Evolutionary conservation across 2,888 invertebrate genomes (phyloP), one percentile per base, ranked within the genome.

Genomic region (Amphipyra berbera): DNA sequence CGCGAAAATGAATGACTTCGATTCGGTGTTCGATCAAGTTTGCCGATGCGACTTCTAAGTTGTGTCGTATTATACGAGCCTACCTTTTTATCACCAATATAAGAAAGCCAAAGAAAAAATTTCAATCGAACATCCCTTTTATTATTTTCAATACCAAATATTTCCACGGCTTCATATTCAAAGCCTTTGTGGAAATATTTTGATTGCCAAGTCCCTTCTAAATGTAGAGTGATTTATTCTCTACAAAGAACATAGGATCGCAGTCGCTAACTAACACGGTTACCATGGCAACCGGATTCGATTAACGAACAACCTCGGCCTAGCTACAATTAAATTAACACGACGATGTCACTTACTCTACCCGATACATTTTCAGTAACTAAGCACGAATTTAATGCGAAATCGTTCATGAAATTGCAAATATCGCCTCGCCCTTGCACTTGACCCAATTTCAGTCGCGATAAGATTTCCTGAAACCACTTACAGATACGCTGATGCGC

Each of bases 391-490:
- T 58, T 35, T 42, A 33, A 45, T 47, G 46, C 38, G 48, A 62
- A 59, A 50, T 62, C 45, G 47, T 41, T 48, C 52, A 37, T 65
- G 60, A 68, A 76, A 72, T 73, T 62, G 71, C 50, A 57, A 66
- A 78, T 66, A 44, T 61, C 54, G 61, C 13, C 50, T 46, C 52
- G 52, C 15, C 54, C 38, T 66, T 54, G 68, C 68, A 57, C 76
- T 79, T 73, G 79, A 76, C 79, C 74, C 54, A 30, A 67, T 76
- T 74, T 48, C 63, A 58, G 55, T 8, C 27, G 27, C 47, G 67
- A 81, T 78, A 69, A 73, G 66, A 78, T 81, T 79, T 80, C 74
- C 72, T 71, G 63, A 70, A 59, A 58, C 57, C 69, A 50, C 71
- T 78, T 69, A 54, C 44, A 48, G 63, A 48, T 55, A 15, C 44